phyloP scores from a whole-genome alignment of 1,140 invertebrate genomes.

The Lucilia sericata region DNA sequence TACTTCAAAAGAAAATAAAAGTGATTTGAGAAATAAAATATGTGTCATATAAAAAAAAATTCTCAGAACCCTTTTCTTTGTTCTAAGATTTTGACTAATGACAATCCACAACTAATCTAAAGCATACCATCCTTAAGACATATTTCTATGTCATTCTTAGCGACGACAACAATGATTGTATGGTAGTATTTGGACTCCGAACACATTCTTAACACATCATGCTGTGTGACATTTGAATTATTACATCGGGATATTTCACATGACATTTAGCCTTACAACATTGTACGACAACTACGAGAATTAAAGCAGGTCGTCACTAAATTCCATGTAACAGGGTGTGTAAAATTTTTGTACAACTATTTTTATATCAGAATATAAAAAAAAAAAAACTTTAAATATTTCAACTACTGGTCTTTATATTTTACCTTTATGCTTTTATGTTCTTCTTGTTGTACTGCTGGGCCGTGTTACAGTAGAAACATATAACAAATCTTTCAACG shows the following conservation, averaged over 20 bases:
- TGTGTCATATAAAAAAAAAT: no score
- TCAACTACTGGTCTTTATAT: constrained; percentile 12
- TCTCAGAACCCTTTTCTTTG: no score
- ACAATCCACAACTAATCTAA: no score
- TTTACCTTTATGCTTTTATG: background rate
- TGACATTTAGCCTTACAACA: background rate
- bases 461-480: no score
- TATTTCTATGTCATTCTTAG: background rate
- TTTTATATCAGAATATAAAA: background rate
- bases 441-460: background rate
- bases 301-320: background rate
- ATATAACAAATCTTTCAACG: background rate
- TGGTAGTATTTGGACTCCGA: background rate
- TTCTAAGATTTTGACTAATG: no score
- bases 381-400: background rate
- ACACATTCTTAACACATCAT: background rate
- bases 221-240: constrained; percentile 17
- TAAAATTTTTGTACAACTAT: background rate
- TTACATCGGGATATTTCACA: constrained; percentile 16
- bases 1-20: no score
- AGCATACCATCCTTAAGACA: background rate
- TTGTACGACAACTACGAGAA: background rate
- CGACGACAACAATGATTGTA: background rate
- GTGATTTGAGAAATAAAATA: no score
- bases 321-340: background rate